Conservation (phyloP, 2,113 vertebrate genomes). For the Crotalus helleri region DNA sequence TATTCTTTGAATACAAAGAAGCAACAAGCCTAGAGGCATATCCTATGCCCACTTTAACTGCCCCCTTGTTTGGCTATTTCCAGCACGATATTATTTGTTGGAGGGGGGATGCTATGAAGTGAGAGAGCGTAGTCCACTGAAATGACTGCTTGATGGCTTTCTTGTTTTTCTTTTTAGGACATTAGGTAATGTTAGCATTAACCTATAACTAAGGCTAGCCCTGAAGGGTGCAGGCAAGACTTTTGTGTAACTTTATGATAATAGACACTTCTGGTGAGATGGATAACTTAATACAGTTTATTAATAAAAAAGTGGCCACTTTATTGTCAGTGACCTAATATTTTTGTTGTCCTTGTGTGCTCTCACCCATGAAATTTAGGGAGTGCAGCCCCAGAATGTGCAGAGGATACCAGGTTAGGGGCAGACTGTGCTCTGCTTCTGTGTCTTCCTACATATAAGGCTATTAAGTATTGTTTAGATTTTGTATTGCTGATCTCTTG, state of each 20-base stretch:
- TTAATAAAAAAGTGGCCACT: background rate
- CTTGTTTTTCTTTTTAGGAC: background rate
- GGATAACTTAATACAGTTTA: background rate
- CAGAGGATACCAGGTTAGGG: background rate
- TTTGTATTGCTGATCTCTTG: background rate
- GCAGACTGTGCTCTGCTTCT: background rate
- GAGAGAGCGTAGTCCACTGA: background rate
- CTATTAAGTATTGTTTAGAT: background rate
- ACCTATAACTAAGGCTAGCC: too few relatives aligned
- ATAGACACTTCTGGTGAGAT: background rate
- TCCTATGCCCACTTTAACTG: background rate
- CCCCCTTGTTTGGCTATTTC: background rate
- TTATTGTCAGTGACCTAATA: background rate
- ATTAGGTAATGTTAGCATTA: background rate
- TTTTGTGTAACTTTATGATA: background rate
- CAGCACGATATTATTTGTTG: background rate
- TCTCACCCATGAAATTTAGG: background rate
- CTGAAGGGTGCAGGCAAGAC: background rate
- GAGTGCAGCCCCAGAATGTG: background rate
- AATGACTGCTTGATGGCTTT: background rate
- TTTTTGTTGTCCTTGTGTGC: background rate
- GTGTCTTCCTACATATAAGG: background rate
- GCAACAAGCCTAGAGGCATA: background rate
- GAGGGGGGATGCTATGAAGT: background rate
- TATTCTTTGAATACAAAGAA: background rate